Evolutionary conservation across 2,797 vertebrate species (phyloP).

Genomic region (Poecilia wingei): DNA sequence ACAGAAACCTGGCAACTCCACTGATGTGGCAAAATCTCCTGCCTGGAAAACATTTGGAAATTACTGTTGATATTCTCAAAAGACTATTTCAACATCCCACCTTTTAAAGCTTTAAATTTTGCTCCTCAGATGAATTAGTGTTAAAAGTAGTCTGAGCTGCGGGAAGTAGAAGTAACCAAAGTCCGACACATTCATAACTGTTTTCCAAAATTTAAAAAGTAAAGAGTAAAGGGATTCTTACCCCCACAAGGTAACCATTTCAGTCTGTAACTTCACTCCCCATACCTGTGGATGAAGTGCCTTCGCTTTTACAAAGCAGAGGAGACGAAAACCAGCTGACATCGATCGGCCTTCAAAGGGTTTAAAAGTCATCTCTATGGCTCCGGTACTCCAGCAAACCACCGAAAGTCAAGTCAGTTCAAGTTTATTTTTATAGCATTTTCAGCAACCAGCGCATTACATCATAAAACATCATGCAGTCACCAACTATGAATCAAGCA

Average conservation of each 20-base stretch:
- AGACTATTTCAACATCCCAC: not conserved
- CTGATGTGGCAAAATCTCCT: not conserved
- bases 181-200: not conserved
- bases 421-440: too few relatives aligned
- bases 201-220: not conserved
- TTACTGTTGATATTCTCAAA: constrained; percentile 1
- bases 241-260: not conserved
- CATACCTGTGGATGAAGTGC: not conserved
- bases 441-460: too few relatives aligned
- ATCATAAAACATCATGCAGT: too few relatives aligned
- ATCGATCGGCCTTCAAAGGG: not conserved
- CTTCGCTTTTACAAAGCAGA: not conserved
- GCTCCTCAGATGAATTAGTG: not conserved
- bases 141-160: not conserved
- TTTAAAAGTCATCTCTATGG: not conserved
- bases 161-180: not conserved
- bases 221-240: not conserved
- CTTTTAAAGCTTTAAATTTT: not conserved
- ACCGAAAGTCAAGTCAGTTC: not conserved
- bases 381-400: not conserved
- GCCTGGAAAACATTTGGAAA: not conserved
- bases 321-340: not conserved
- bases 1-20: not conserved
- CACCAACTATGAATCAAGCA: too few relatives aligned
- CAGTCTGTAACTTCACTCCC: not conserved